phyloP scores from a whole-genome alignment of 23 tunicate species.

The Botrylloides violaceus region DNA sequence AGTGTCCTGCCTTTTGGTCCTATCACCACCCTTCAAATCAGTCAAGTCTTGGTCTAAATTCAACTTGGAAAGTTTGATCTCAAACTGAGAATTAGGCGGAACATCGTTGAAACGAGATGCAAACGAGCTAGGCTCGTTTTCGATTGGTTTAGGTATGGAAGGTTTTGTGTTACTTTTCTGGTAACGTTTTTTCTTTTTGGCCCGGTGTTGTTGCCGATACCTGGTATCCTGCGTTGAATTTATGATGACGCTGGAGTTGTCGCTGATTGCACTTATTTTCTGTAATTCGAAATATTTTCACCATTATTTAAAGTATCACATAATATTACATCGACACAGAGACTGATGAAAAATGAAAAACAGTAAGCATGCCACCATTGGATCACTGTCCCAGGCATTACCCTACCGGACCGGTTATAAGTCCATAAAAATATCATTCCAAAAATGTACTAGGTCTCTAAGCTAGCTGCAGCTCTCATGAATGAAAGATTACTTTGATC shows the following conservation, averaged over 20 bases:
- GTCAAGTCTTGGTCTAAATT: not conserved
- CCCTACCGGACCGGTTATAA: no score
- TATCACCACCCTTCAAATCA: not conserved
- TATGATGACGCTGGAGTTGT: not conserved
- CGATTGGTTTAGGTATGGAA: not conserved
- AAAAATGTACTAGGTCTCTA: no score
- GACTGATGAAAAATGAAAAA: no score
- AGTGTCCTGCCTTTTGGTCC: no score
- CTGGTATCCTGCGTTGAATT: not conserved
- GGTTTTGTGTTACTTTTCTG: not conserved
- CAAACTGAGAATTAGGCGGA: not conserved
- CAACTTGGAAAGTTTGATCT: not conserved
- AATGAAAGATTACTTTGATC: no score
- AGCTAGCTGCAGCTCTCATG: no score
- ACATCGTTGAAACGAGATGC: not conserved
- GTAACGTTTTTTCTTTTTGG: not conserved
- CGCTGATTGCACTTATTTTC: not conserved
- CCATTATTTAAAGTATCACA: no score
- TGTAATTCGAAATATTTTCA: not conserved
- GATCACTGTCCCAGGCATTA: no score
- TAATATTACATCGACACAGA: no score
- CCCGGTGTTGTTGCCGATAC: not conserved
- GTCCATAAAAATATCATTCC: no score
- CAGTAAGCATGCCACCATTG: no score
- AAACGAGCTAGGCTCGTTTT: not conserved